phyloP scores from a whole-genome alignment of 2,797 vertebrate species.

The Eleutherodactylus coqui region DNA sequence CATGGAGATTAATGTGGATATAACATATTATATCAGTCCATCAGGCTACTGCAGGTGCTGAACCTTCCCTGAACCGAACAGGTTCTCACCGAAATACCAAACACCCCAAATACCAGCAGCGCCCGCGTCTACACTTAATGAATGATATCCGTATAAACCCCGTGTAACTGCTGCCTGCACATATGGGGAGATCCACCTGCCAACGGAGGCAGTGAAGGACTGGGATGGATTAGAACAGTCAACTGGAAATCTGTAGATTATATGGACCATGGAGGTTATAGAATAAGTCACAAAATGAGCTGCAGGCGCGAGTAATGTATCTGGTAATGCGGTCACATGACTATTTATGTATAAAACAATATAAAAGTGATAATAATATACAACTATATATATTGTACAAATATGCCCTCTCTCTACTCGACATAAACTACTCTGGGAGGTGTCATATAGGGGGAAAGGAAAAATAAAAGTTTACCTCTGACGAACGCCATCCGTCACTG shows the following conservation, averaged over 20 bases:
- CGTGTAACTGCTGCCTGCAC: background rate
- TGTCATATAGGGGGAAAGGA: too few relatives aligned
- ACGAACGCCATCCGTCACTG: too few relatives aligned
- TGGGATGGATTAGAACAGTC: background rate
- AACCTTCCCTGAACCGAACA: background rate
- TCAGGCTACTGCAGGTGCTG: background rate
- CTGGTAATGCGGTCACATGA: too few relatives aligned
- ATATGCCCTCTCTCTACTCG: too few relatives aligned
- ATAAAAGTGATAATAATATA: too few relatives aligned
- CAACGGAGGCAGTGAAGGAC: background rate
- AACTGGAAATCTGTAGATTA: background rate
- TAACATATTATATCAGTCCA: background rate
- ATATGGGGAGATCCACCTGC: background rate
- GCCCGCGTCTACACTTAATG: background rate
- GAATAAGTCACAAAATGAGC: background rate
- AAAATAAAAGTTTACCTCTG: too few relatives aligned
- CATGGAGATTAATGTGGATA: constrained; percentile 14
- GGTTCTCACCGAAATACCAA: background rate
- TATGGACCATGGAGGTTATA: background rate
- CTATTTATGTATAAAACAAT: too few relatives aligned
- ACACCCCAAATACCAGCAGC: background rate
- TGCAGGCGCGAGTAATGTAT: too few relatives aligned
- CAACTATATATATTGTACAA: too few relatives aligned
- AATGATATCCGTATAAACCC: background rate
- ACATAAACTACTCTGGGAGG: too few relatives aligned